Evolutionary conservation across 2,888 invertebrate species (phyloP).

Genomic region (Melinaea menophilus): DNA sequence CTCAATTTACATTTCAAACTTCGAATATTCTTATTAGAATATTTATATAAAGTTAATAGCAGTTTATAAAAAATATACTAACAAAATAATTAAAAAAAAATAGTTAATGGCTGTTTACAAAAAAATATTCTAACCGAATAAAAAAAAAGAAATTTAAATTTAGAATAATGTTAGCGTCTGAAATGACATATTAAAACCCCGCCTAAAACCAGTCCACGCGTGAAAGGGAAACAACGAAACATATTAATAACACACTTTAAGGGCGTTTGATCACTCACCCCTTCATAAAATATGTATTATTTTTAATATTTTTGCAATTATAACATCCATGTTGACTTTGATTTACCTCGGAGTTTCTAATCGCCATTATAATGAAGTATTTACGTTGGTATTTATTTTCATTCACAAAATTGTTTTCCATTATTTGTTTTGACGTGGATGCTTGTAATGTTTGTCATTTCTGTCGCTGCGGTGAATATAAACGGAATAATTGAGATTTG

Average conservation of each 20-base stretch:
- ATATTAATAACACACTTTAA: too few relatives aligned
- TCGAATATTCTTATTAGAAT: not conserved
- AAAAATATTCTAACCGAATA: too few relatives aligned
- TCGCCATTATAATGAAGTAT: not conserved
- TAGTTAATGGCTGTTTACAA: too few relatives aligned
- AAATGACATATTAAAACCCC: too few relatives aligned
- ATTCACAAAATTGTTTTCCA: conserved; percentile 1
- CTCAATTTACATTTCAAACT: not conserved
- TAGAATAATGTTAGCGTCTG: too few relatives aligned
- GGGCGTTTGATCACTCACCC: too few relatives aligned
- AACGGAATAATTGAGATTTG: not conserved
- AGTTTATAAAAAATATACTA: too few relatives aligned
- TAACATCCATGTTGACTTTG: not conserved
- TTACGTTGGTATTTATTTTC: conserved; percentile 1
- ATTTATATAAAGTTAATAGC: not conserved
- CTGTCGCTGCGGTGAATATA: not conserved
- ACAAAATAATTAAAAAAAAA: too few relatives aligned
- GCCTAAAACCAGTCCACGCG: too few relatives aligned
- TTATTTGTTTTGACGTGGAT: conserved; percentile 6
- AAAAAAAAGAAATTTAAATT: too few relatives aligned
- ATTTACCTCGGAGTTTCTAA: not conserved
- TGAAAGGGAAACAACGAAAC: too few relatives aligned
- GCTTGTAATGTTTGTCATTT: conserved; percentile 6
- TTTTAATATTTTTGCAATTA: not conserved
- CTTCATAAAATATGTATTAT: too few relatives aligned